Evolutionary conservation across 2,797 vertebrate genomes (phyloP), one percentile per base, ranked within the genome.

Genomic region (Lateolabrax maculatus): DNA sequence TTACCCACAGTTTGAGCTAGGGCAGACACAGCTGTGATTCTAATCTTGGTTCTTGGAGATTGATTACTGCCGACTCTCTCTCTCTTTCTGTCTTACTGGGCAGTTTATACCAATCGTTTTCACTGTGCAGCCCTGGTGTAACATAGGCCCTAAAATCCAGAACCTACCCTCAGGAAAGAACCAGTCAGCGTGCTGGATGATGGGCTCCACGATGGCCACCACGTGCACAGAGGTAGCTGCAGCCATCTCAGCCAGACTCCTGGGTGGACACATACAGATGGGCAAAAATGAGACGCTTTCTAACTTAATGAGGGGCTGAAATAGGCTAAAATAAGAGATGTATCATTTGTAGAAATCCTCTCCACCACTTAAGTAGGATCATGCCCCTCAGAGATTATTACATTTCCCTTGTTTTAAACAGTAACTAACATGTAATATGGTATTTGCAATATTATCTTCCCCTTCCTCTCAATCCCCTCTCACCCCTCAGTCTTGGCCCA

Each of bases 401-500:
- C n/a, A 9, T 34, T 43, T 1, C 9, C 16, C 12, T 49, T 37
- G 31, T 51, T 64, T 65, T 19, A 46, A 53, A 58, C 53, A 46
- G 19, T 39, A 3, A 58, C 39, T 21, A 25, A 25, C 18, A 6
- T 2, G 23, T 37, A 3, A 53, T 15, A 1, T 21, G 29, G 36
- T 48, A 23, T 19, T 18, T 5, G 25, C 19, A 43, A 16, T 43
- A 25, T 43, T 10, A 21, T 48, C 51, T 23, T 4, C 21, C 15
- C 37, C 29, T n/a, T 31, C n/a, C n/a, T 15, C n/a, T 41, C 3
- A 1, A 39, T 18, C 48, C 48, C 4, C 23, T 31, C 97, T 97
- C 81, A 99, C 98, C 98, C 98, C 93, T 99, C 98, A 5, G 95
- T 98, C 88, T 97, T 99, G 79, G 98, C 95, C 98, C 98, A 99